A percentile compares a stretch with the other conserved stretches of the same genome.
These are phyloP conservation scores for Microctenopoma stevenorrisi DNA, from an alignment of 2,797 vertebrate species.

Conservation along the genomic window DNA sequence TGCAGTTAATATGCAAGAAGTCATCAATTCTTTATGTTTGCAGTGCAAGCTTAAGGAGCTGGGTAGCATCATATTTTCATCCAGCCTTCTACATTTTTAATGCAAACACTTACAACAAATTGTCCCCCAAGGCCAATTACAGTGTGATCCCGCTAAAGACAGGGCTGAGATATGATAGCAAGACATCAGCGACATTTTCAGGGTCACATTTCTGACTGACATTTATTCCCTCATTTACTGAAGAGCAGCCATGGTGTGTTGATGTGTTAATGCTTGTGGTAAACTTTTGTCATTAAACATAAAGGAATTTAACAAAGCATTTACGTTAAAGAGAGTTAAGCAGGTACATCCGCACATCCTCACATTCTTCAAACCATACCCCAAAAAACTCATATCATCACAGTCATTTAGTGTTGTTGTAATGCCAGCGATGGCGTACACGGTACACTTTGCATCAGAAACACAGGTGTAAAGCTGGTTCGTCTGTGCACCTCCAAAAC, in stretches of 20 bases:
- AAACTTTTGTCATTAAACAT: conserved; percentile 3
- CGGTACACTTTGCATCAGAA: conserved; percentile 11
- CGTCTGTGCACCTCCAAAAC: conserved; percentile 17
- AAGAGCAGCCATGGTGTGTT: neutral
- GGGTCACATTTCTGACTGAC: conserved; percentile 6
- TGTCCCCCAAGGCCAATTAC: conserved; percentile 78
- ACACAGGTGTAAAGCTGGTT: conserved; percentile 19
- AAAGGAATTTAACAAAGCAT: neutral
- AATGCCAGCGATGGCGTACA: conserved; percentile 19
- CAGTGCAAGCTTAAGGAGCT: conserved; percentile 58
- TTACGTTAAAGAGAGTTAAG: conserved; percentile 14
- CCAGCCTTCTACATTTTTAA: conserved; percentile 80
- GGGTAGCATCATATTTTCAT: conserved; percentile 65
- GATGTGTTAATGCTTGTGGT: neutral
- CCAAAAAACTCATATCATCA: neutral
- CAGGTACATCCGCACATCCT: neutral
- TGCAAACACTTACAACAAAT: conserved; percentile 81
- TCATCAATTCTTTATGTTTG: conserved; percentile 82
- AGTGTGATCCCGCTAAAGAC: conserved; percentile 54
- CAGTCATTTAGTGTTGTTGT: conserved; percentile 17
- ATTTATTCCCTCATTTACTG: conserved; percentile 28
- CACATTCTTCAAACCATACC: neutral
- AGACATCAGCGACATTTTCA: conserved; percentile 44
- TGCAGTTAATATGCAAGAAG: conserved; percentile 58
- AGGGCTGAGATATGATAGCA: conserved; percentile 30